A percentile compares a stretch with the other conserved stretches of the same genome.
phyloP scores from a whole-genome alignment of 2,797 vertebrate genomes.

The Dallia pectoralis region DNA sequence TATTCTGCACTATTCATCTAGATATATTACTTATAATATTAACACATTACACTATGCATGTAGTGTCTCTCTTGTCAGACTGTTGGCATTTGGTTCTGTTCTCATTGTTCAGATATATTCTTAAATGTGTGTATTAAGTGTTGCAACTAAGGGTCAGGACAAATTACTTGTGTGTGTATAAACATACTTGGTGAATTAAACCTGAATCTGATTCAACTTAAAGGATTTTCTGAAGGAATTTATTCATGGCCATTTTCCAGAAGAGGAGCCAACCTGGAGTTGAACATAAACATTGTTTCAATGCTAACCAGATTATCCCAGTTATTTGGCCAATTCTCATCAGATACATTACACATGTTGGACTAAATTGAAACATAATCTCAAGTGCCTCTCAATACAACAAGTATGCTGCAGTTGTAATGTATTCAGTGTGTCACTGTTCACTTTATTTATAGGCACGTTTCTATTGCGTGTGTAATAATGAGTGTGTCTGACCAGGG shows the following conservation, averaged over 20 bases:
- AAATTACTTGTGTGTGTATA: no score
- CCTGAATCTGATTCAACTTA: no score
- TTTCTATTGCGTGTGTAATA: background rate
- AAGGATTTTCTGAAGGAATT: no score
- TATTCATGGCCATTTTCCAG: background rate
- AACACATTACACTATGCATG: no score
- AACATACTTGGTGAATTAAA: no score
- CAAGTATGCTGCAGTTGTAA: background rate
- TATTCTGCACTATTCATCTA: no score
- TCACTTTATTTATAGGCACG: background rate
- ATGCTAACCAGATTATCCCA: background rate
- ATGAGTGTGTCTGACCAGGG: background rate
- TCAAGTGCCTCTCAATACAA: background rate
- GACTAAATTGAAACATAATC: background rate
- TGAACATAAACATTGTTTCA: background rate
- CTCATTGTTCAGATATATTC: no score
- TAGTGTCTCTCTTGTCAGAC: no score
- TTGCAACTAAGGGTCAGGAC: no score
- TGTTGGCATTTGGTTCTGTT: no score
- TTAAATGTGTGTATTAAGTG: no score
- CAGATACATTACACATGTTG: background rate
- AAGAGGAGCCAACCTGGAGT: background rate
- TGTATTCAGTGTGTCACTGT: background rate
- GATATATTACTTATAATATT: no score
- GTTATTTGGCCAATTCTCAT: background rate